Base-by-base conservation (phyloP, 2,888 invertebrate genomes). In the Erebia palarica region DNA sequence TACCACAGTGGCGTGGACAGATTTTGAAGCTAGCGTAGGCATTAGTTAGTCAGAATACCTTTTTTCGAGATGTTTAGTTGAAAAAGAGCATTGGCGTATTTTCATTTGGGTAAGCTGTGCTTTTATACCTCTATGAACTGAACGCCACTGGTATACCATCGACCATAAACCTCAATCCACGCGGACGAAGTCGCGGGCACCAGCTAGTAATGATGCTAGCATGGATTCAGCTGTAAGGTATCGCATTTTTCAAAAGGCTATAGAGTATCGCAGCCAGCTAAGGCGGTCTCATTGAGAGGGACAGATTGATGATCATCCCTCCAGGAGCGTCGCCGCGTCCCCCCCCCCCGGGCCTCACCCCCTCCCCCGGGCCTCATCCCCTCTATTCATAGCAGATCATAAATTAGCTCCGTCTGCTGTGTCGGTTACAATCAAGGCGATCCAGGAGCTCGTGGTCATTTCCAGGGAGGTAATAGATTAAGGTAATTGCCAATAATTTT, bases 291-390 rank as follows among this genome's bases (percentile, higher is more conserved):
- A 42, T 44, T 44, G 61, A 61, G 44, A 10, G 61, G 14, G 58
- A 5, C 44, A 44, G 61, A 61, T 61, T 61, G 61, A 61, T 61
- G 61, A 61, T 18, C 61, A 61, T 18, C 44, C 58, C 55, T 9
- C 55, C 18, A 44, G 44, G 11, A 5, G 10, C 55, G 18, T 55
- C 55, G 3, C 18, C 10, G 18, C 55, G 18, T 10, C 18, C 16
- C 44, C 44, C 11, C 42, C 60, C 60, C 16, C 11, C n/a, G n/a
- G n/a, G n/a, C n/a, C n/a, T n/a, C n/a, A n/a, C n/a, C 47, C 61
- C 44, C 3, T 3, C 61, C 44, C 36, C 36, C 7, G 36, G 7
- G 36, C 36, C 36, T 36, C 36, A 36, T 7, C 7, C 61, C 3
- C 44, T 18, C 44, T 61, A 44, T 61, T 61, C 16, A 60, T 44